Evolutionary conservation across 1,140 invertebrate species (phyloP), one percentile per base, ranked within the genome.

Genomic region (Maconellicoccus hirsutus): DNA sequence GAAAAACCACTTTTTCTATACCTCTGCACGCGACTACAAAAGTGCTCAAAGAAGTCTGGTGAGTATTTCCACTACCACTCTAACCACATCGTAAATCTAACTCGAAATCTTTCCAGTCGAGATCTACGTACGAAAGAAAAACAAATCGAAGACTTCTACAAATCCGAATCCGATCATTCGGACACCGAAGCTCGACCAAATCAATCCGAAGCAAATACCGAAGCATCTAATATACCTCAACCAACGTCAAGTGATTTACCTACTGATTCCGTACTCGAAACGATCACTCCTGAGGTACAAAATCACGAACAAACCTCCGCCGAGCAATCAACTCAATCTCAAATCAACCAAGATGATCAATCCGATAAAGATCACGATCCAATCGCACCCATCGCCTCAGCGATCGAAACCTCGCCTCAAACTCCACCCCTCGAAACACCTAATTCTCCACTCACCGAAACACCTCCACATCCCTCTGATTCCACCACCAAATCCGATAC

Each of bases 111-210:
- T 81, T 81, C 38, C 72, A 84, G 83, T 6, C 78, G 80, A 76
- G 76, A 80, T 72, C 74, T 85, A 70, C 80, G 84, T 76, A 78
- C 84, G 76, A 79, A 82, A 73, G 81, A 85, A 76, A 85, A 84
- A 76, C 81, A 83, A 78, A 81, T 84, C 66, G 80, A 84, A 75
- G 79, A 83, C 74, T 79, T 86, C 74, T 86, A 83, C 74, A 84
- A 84, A 77, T 85, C 83, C 77, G 84, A 85, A 72, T 78, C 79
- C 66, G 83, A 85, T 72, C 76, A 78, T 42, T 78, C 79, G 72
- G 73, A 75, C 22, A 75, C 76, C 59, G 71, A 72, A 29, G 26
- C 12, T 19, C 33, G 21, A 23, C 10, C n/a, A 16, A 19, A 33
- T 33, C 12, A 6, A 33, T 12, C 29, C 12, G 29, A 33, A 33